Base-by-base conservation (phyloP, 2,888 invertebrate species). In the Timandra comae region DNA sequence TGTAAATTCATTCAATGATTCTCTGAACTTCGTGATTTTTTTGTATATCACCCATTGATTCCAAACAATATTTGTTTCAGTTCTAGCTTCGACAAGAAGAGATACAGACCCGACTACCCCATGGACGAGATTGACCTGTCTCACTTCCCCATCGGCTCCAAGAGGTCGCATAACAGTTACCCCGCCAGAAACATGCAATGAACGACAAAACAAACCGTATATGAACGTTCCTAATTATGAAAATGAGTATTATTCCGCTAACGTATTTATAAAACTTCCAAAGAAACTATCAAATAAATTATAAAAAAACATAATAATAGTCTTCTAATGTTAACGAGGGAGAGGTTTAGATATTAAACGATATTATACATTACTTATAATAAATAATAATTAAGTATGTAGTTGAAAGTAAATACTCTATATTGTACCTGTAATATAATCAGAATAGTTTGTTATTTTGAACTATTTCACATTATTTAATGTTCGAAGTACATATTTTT, bases 111-210 rank as follows among this genome's bases (percentile, higher is more conserved):
- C 5, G 81, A 81, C 56, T 76, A 67, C 63, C 80, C 80, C 47
- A 78, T 84, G 76, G 82, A 82, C 44, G 81, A 82, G 58, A 81
- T 82, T 29, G 84, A 84, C 52, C 65, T 80, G 7, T 80, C 84
- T n/a, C 65, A 68, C 30, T 75, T 82, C 56, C 82, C 84, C 50
- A 75, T 81, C 46, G 80, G 82, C 35, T 78, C 78, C 30, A 79
- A 80, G 38, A 64, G 81, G 21, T 74, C 75, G 0, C 29, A 27
- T 27, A 35, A 30, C 38, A 41, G n/a, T n/a, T n/a, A n/a, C 41
- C 5, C 24, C 41, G 23, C 42, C n/a, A n/a, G 30, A 24, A 42
- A 42, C 38, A 35, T 40, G 26, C 45, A 48, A 27, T 49, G 41
- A 39, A 30, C 33, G 22, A n/a, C n/a, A n/a, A n/a, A n/a, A n/a